Conservation (phyloP, 2,888 invertebrate genomes). For the Chloromyia formosa region DNA sequence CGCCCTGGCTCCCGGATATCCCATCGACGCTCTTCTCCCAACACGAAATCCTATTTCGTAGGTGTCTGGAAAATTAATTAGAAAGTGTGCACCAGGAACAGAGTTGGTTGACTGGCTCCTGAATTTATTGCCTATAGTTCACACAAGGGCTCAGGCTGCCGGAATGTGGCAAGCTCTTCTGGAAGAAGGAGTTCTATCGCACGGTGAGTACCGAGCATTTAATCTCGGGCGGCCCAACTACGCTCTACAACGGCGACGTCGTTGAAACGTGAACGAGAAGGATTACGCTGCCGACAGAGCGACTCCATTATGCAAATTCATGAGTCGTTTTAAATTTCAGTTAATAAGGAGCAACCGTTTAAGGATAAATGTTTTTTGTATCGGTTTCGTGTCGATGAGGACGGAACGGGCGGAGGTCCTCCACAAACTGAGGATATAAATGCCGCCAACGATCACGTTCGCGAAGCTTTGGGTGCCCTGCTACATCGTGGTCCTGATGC, state of each 20-base stretch:
- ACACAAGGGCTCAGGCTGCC: slow-evolving; percentile 74
- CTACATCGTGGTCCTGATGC: slow-evolving; percentile 81
- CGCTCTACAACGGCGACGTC: too few relatives aligned
- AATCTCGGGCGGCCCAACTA: too few relatives aligned
- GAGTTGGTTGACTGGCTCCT: slow-evolving; percentile 85
- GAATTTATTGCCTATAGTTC: slow-evolving; percentile 70
- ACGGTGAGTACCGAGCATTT: slow-evolving; percentile 67
- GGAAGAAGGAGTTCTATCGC: slow-evolving; percentile 80
- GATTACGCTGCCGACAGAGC: not conserved
- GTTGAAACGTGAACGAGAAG: not conserved
- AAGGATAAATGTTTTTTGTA: slow-evolving; percentile 85
- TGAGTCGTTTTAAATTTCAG: slow-evolving; percentile 63
- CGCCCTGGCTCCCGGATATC: not conserved
- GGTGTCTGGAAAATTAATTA: slow-evolving; percentile 70
- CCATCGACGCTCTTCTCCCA: not conserved
- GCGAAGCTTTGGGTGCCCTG: slow-evolving; percentile 72
- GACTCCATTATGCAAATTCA: slow-evolving; percentile 1
- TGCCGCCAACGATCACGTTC: slow-evolving; percentile 75
- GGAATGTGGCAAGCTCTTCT: slow-evolving; percentile 86
- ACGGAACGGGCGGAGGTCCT: slow-evolving; percentile 68
- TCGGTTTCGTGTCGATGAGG: slow-evolving; percentile 80
- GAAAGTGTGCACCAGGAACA: slow-evolving; percentile 78
- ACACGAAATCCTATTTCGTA: slow-evolving; percentile 46
- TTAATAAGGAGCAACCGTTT: slow-evolving; percentile 81
- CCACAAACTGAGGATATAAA: slow-evolving; percentile 70